A percentile compares a stretch with the other conserved stretches of the same genome.
These are phyloP conservation scores for Noturus placidus DNA, from an alignment of 2,113 vertebrate species.

Conservation along the genomic window DNA sequence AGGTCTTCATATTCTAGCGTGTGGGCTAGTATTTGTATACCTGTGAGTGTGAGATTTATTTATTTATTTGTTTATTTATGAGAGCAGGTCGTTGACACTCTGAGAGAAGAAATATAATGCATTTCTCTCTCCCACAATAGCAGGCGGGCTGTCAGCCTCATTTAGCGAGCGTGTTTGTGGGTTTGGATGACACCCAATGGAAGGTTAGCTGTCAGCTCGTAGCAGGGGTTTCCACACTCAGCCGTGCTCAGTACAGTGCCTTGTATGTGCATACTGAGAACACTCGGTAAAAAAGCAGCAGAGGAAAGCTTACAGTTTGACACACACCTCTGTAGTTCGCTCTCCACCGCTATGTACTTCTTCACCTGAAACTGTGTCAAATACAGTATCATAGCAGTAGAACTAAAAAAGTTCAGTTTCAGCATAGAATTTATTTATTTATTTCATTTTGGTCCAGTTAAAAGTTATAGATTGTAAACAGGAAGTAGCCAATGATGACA, in stretches of 20 bases:
- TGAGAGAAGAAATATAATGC: constrained; percentile 38
- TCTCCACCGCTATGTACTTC: not conserved
- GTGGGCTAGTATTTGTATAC: not conserved
- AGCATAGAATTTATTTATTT: not conserved
- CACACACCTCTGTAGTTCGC: constrained; percentile 18
- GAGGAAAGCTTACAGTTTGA: constrained; percentile 15
- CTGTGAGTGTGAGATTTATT: not conserved
- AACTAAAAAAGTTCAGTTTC: not conserved
- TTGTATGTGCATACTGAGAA: constrained; percentile 11
- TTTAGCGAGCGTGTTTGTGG: constrained; percentile 27
- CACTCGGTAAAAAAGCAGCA: constrained; percentile 15
- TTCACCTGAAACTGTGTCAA: constrained; percentile 9
- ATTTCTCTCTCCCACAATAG: constrained; percentile 37
- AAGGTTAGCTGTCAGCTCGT: constrained; percentile 42
- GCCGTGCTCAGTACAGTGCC: not conserved
- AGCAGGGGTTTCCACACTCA: constrained; percentile 33
- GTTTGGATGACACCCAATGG: constrained; percentile 51
- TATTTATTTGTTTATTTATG: constrained; percentile 25
- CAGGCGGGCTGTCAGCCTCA: constrained; percentile 35
- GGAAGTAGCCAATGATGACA: not conserved
- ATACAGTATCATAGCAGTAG: not conserved
- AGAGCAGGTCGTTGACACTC: constrained; percentile 30
- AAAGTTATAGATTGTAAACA: not conserved
- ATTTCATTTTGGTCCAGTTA: not conserved
- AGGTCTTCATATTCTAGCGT: not conserved